Conservation (phyloP, 2,113 vertebrate species). For the Micronisus gabar region DNA sequence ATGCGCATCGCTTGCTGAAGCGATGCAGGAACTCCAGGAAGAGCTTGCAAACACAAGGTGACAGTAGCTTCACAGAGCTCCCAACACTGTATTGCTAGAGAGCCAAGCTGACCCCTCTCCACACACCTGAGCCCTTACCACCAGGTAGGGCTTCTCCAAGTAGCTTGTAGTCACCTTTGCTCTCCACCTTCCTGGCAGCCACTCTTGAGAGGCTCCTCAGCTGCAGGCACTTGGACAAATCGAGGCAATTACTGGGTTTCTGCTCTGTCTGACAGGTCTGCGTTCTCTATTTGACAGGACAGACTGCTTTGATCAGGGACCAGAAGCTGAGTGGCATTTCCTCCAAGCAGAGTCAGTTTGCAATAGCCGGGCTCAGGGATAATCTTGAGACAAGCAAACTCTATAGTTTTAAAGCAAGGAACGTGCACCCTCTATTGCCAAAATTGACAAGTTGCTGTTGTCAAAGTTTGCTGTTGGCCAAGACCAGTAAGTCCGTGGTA, state of each 20-base stretch:
- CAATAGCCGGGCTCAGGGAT: not conserved
- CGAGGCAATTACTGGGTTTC: not conserved
- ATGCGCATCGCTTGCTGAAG: not conserved
- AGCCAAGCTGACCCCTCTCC: rapidly evolving
- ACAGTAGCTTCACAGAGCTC: not conserved
- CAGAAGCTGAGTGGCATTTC: not conserved
- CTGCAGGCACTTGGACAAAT: not conserved
- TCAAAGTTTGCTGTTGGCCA: not conserved
- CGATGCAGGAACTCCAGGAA: not conserved
- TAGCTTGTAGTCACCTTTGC: not conserved
- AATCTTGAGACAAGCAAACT: not conserved
- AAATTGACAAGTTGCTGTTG: not conserved
- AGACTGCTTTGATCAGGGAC: not conserved
- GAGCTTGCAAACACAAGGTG: not conserved
- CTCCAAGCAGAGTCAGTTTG: not conserved
- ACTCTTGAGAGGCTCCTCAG: not conserved
- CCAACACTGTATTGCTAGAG: not conserved
- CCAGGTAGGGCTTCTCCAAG: not conserved
- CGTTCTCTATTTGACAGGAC: not conserved
- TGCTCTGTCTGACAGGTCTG: not conserved
- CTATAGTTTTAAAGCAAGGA: not conserved
- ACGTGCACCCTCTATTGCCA: not conserved
- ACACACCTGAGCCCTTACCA: rapidly evolving
- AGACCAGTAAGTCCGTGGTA: not conserved
- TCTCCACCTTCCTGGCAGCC: not conserved